Evolutionary conservation across 2,113 vertebrate species (phyloP).

Genomic region (Hylia prasina): DNA sequence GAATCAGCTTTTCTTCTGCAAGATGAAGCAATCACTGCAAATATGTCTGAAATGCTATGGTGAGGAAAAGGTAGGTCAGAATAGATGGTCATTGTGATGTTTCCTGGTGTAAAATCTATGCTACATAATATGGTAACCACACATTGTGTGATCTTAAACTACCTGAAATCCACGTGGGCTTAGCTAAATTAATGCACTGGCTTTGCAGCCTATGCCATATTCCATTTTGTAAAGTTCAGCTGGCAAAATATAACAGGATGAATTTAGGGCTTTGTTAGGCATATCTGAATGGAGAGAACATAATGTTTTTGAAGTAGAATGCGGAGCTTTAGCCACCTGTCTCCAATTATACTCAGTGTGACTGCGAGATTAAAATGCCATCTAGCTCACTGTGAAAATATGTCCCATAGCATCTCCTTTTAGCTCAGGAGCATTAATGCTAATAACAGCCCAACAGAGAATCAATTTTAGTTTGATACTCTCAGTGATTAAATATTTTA

Average conservation of each 20-base stretch:
- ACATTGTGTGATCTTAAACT: background rate
- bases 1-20: background rate
- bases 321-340: constrained; percentile 10
- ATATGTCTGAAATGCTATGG: background rate
- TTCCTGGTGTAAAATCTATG: background rate
- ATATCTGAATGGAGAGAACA: background rate
- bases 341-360: constrained; percentile 7
- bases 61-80: background rate
- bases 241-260: background rate
- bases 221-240: background rate
- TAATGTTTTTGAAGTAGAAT: background rate
- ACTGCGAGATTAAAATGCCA: constrained; percentile 4
- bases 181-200: background rate
- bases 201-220: background rate
- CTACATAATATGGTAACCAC: background rate
- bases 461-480: background rate
- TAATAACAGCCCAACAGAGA: constrained; percentile 2
- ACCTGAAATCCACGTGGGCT: background rate
- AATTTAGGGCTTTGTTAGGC: background rate
- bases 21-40: background rate
- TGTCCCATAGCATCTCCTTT: background rate
- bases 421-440: background rate
- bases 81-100: background rate
- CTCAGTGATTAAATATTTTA: constrained; percentile 12
- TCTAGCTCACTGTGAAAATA: constrained; percentile 7